A percentile compares a stretch with the other conserved stretches of the same genome.
These are phyloP conservation scores for Heliangelus exortis DNA, from an alignment of 2,797 vertebrate species.

Conservation along the genomic window DNA sequence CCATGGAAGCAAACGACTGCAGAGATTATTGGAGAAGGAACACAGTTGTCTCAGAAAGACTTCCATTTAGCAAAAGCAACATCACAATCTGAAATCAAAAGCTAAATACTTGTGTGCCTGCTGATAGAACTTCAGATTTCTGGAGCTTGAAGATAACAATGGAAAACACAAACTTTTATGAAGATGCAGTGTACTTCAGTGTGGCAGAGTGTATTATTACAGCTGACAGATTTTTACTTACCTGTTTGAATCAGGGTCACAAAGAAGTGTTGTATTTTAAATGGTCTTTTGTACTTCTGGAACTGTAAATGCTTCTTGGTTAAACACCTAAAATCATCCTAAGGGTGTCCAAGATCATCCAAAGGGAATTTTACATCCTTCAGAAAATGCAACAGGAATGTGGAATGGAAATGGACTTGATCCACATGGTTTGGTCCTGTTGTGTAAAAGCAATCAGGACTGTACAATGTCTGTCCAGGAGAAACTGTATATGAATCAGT, in stretches of 20 bases:
- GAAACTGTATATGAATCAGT: background rate
- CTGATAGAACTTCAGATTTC: background rate
- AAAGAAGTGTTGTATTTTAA: background rate
- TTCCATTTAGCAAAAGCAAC: background rate
- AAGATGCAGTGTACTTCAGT: background rate
- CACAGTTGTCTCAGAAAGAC: background rate
- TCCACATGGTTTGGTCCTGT: fast-evolving
- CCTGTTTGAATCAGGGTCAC: background rate
- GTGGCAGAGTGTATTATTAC: background rate
- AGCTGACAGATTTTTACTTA: background rate
- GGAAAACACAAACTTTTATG: background rate
- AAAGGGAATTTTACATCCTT: background rate
- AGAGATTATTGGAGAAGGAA: background rate
- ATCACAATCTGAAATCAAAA: background rate
- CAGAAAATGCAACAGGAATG: background rate
- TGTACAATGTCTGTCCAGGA: background rate
- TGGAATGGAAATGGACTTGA: background rate
- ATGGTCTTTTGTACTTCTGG: background rate
- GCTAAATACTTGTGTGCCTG: background rate
- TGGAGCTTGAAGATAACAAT: background rate
- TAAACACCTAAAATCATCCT: background rate
- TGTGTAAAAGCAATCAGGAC: background rate
- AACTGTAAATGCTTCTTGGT: background rate
- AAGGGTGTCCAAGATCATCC: background rate
- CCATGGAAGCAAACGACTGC: background rate